A percentile compares a stretch with the other conserved stretches of the same genome.
Evolutionary conservation across 2,888 invertebrate species (phyloP).

Genomic region (Acrocyrtus sp.): DNA sequence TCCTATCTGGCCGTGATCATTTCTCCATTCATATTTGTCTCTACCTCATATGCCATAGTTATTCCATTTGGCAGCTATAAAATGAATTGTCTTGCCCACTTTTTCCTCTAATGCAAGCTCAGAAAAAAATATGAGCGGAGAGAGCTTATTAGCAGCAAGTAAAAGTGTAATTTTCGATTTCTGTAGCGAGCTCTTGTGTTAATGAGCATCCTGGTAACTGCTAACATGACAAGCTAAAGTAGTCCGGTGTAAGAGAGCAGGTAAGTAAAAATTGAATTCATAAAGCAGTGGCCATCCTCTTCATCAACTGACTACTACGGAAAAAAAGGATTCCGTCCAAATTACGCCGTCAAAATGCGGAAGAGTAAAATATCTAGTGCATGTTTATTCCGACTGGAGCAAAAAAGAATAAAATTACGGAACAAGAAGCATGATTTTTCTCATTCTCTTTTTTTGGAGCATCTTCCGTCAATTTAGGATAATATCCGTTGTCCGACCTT

Average conservation of each 20-base stretch:
- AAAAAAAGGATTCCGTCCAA: slow-evolving; percentile 16
- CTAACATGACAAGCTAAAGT: too few relatives aligned
- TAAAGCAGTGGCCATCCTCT: background rate
- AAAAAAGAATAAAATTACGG: too few relatives aligned
- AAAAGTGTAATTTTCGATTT: too few relatives aligned
- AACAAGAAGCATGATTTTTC: too few relatives aligned
- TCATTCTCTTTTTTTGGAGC: too few relatives aligned
- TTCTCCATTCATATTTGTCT: background rate
- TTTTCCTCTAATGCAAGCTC: too few relatives aligned
- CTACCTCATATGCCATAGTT: too few relatives aligned
- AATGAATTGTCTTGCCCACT: slow-evolving; percentile 2
- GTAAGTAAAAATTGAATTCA: slow-evolving; percentile 24
- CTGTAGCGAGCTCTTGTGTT: slow-evolving; percentile 13
- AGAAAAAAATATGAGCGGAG: too few relatives aligned
- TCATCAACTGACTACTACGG: slow-evolving; percentile 5
- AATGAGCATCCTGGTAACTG: background rate
- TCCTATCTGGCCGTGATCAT: background rate
- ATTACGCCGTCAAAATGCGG: slow-evolving; percentile 16
- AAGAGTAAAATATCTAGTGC: slow-evolving; percentile 27
- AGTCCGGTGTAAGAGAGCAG: too few relatives aligned
- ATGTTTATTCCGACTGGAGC: too few relatives aligned
- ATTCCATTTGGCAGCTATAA: slow-evolving; percentile 1
- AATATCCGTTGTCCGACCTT: background rate
- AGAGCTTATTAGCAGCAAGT: too few relatives aligned
- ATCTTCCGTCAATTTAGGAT: slow-evolving; percentile 12